Conservation (phyloP, 2,797 vertebrate genomes). For the Bufotes viridis region DNA sequence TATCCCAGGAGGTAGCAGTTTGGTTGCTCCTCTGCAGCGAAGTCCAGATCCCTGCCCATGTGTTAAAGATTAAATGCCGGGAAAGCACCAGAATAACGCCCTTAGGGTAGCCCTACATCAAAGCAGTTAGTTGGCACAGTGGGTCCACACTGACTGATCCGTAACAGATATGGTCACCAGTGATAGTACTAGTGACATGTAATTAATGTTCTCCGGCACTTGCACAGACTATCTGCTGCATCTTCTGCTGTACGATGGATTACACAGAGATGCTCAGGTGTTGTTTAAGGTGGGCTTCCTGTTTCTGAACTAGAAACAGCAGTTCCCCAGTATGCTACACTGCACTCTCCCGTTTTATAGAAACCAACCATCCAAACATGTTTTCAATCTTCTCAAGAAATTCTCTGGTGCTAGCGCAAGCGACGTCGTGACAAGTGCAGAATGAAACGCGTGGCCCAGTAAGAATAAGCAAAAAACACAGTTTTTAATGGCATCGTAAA, state of each 20-base stretch:
- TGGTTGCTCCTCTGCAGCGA: no score
- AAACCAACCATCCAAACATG: background rate
- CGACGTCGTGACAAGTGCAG: background rate
- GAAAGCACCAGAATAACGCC: no score
- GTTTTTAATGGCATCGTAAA: slow-evolving; percentile 36
- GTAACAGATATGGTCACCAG: no score
- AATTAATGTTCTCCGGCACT: background rate
- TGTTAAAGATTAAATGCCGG: no score
- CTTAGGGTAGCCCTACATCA: no score
- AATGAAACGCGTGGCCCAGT: background rate
- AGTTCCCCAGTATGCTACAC: background rate
- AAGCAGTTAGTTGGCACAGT: no score
- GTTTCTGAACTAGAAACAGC: no score
- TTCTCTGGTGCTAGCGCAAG: background rate
- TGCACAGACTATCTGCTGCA: background rate
- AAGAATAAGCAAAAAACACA: slow-evolving; percentile 1
- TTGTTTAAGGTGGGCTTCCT: background rate
- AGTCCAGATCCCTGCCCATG: no score
- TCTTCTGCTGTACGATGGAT: background rate
- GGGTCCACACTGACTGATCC: no score
- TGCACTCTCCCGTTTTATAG: background rate
- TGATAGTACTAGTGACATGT: background rate
- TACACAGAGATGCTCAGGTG: background rate
- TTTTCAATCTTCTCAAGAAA: background rate
- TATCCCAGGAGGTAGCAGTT: no score